phyloP scores from a whole-genome alignment of 2,888 invertebrate genomes.

The Rhabditoides inermis region DNA sequence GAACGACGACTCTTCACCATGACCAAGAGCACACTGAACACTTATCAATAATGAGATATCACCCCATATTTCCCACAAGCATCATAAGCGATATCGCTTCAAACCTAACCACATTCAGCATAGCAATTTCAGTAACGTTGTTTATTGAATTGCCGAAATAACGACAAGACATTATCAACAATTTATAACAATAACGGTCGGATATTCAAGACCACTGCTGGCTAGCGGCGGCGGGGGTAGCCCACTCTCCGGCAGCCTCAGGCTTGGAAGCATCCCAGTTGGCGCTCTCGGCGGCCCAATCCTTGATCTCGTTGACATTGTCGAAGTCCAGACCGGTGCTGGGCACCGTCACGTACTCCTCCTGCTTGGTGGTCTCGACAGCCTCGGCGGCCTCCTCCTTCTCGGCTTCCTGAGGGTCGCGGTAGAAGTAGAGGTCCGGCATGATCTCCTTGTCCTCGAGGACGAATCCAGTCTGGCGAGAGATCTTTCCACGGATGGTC shows the following conservation, averaged over 20 bases:
- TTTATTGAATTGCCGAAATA: too few species aligned
- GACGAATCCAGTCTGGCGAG: constrained; percentile 73
- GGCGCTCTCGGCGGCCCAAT: constrained; percentile 40
- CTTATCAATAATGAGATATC: too few species aligned
- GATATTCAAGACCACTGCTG: constrained; percentile 25
- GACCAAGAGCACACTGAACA: too few species aligned
- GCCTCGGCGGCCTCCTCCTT: constrained; percentile 33
- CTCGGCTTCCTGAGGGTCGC: constrained; percentile 66
- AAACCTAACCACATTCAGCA: too few species aligned
- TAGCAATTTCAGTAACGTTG: too few species aligned
- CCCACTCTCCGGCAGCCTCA: constrained; percentile 23
- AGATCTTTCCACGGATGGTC: constrained; percentile 79
- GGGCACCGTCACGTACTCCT: constrained; percentile 11
- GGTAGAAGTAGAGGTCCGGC: constrained; percentile 97
- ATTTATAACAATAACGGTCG: too few species aligned
- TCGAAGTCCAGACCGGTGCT: constrained; percentile 25
- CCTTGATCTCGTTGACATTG: constrained; percentile 30
- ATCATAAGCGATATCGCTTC: too few species aligned
- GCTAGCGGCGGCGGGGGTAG: constrained; percentile 12
- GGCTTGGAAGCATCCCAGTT: constrained; percentile 22
- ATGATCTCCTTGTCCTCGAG: constrained; percentile 63
- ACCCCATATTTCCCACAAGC: too few species aligned
- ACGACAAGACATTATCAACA: too few species aligned
- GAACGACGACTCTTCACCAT: too few species aligned
- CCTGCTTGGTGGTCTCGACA: constrained; percentile 5